phyloP scores from a whole-genome alignment of 1,140 invertebrate species.

The Drosophila serrata region DNA sequence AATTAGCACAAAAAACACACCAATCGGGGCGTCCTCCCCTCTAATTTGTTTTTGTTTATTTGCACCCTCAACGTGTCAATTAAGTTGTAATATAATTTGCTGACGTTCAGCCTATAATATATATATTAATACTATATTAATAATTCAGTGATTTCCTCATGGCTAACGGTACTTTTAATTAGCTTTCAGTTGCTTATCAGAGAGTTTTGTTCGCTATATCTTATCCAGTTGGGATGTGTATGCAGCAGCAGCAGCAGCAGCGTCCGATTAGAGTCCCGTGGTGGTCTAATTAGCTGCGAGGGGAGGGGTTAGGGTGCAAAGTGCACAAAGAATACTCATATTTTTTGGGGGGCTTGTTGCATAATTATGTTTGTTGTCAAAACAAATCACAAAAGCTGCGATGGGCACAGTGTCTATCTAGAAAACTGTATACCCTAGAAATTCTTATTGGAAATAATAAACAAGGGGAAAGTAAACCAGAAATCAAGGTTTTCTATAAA shows the following conservation, averaged over 20 bases:
- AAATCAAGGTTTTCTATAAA: background rate
- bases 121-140: background rate
- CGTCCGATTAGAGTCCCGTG: background rate
- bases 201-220: conserved; percentile 7
- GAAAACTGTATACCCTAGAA: background rate
- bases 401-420: conserved; percentile 2
- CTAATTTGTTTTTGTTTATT: conserved; percentile 18
- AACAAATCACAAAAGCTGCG: conserved; percentile 27
- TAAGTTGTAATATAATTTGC: conserved; percentile 27
- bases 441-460: background rate
- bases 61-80: conserved; percentile 32
- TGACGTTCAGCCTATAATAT: background rate
- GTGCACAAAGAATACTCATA: conserved; percentile 13
- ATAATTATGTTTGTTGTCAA: conserved; percentile 35
- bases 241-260: background rate
- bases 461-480: background rate
- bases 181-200: conserved; percentile 7
- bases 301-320: conserved; percentile 4
- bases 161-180: background rate
- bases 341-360: conserved; percentile 16
- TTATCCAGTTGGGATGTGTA: conserved; percentile 39
- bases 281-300: conserved; percentile 1
- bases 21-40: conserved; percentile 1
- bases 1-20: conserved; percentile 35
- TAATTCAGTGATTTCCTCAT: background rate